phyloP scores from a whole-genome alignment of 1,140 invertebrate genomes.

The Sarcophaga peregrina region DNA sequence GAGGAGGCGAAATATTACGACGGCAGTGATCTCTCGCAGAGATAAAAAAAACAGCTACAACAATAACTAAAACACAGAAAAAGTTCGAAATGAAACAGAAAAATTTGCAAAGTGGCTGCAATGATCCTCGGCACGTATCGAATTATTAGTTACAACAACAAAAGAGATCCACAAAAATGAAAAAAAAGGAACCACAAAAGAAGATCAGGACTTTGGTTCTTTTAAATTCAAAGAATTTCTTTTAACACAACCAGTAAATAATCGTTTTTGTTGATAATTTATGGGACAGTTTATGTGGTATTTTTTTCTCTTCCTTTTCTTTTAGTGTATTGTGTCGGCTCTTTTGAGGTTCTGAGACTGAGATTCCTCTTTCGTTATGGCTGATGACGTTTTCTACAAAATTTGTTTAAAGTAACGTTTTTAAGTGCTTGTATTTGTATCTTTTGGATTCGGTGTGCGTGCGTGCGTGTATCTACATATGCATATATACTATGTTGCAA shows the following conservation, averaged over 20 bases:
- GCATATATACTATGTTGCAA: too few relatives aligned
- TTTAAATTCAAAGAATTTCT: background rate
- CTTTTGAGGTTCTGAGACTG: background rate
- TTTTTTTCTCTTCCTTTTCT: too few relatives aligned
- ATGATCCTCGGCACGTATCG: slow-evolving; percentile 5
- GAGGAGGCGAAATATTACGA: background rate
- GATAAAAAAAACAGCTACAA: too few relatives aligned
- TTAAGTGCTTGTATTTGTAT: background rate
- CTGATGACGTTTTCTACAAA: background rate
- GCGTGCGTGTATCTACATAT: background rate
- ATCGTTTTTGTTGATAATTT: background rate
- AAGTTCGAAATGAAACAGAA: background rate
- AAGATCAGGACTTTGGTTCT: slow-evolving; percentile 10
- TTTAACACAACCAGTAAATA: background rate
- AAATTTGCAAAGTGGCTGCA: background rate
- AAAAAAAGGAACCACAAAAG: too few relatives aligned
- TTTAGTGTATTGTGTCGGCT: too few relatives aligned
- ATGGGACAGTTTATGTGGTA: background rate
- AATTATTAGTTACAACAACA: background rate
- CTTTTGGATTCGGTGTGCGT: background rate
- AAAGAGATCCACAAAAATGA: background rate
- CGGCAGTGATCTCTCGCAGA: background rate
- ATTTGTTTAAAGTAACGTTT: slow-evolving; percentile 15
- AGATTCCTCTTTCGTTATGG: background rate
- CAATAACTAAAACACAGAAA: background rate